Evolutionary conservation across 2,797 vertebrate genomes (phyloP).

Genomic region (Phoxinus dragarum): DNA sequence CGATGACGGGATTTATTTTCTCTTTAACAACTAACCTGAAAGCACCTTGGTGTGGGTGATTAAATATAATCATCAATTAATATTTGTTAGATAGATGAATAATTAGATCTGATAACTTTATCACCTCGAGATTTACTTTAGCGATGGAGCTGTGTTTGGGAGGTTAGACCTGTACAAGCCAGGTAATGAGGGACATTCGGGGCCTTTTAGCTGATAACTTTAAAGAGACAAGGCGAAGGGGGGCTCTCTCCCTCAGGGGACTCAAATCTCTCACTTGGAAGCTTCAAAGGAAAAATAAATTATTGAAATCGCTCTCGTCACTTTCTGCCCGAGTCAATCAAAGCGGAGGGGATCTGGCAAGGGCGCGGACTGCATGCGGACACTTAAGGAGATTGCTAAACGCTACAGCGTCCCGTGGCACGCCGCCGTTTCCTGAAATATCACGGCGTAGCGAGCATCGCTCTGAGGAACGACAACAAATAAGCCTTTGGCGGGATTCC

Average conservation of each 20-base stretch:
- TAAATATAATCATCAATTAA: too few species aligned
- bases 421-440: conserved; percentile 11
- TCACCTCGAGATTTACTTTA: conserved; percentile 14
- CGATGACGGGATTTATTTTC: background rate
- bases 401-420: background rate
- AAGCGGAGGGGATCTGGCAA: conserved; percentile 63
- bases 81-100: too few species aligned
- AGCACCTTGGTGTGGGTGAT: background rate
- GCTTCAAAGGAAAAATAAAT: conserved; percentile 77
- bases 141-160: conserved; percentile 10
- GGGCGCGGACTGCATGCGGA: conserved; percentile 50
- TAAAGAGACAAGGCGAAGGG: conserved; percentile 37
- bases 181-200: conserved; percentile 46
- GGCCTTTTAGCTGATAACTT: conserved; percentile 47
- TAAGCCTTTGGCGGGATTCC: conserved; percentile 5
- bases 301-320: conserved; percentile 70
- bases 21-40: background rate
- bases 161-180: conserved; percentile 28
- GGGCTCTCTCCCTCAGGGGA: conserved; percentile 35
- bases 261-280: conserved; percentile 63
- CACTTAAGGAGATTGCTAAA: conserved; percentile 56
- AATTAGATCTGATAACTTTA: too few species aligned
- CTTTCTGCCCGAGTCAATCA: conserved; percentile 70
- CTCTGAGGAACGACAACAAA: conserved; percentile 22
- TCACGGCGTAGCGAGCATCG: background rate